Evolutionary conservation across 2,113 vertebrate genomes (phyloP), one percentile per base, ranked within the genome.

Genomic region (Cepphus grylle): DNA sequence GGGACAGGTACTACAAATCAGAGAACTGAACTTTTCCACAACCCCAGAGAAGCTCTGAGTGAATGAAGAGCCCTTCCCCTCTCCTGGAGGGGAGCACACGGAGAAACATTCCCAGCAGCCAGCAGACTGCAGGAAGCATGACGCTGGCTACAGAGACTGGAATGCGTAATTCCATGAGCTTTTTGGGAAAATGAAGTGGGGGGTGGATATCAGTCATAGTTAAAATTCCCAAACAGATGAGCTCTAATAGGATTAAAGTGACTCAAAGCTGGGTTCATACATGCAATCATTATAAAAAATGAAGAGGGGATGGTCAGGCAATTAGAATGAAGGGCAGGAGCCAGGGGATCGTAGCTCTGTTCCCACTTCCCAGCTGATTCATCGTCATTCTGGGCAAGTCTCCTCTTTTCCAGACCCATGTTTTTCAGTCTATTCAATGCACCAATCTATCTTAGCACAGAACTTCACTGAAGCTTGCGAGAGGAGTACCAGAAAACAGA

Each of bases 161-260:
- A 93, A 97, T 88, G 82, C 67, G 27, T 86, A 93, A 96, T 90
- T 96, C 83, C 92, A 94, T 81, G 69, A 96, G 77, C 47, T 93
- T 93, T 97, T 96, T 91, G 63, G 72, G 86, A 96, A 96, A 90
- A 78, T 94, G 22, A 90, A 95, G 61, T 30, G 29, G 67, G 40
- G 52, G 15, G 15, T 81, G 50, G 80, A 43, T 95, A 90, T 88
- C 88, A 93, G 86, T 72, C 94, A 86, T 81, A 96, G 80, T 61
- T 94, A 93, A 93, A 93, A 96, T 93, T 89, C 91, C 56, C 91
- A 85, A 95, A 93, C 34, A 96, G 62, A 93, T 49, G 94, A 87
- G 62, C 66, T 90, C 56, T 65, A 62, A 62, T 55, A 63, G 49
- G 65, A 95, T 56, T 94, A 65, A 63, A 92, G 36, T 52, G 36